phyloP scores from a whole-genome alignment of 2,113 vertebrate genomes.

The Callorhinus ursinus region DNA sequence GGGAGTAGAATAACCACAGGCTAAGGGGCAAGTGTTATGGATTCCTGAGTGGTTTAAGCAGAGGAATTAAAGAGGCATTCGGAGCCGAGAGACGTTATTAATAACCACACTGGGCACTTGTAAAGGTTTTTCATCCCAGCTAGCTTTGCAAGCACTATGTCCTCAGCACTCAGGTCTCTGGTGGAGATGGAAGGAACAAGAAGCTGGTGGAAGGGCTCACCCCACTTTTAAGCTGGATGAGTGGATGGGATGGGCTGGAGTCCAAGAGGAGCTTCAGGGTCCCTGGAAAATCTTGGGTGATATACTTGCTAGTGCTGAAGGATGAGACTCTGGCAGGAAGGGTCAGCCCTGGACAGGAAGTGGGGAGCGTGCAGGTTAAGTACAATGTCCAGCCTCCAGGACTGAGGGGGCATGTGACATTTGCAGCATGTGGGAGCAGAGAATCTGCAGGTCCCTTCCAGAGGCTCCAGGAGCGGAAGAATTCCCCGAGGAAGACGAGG shows the following conservation, averaged over 20 bases:
- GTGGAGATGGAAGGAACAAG: not conserved
- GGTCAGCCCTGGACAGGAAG: not conserved
- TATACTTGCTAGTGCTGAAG: not conserved
- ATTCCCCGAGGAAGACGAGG: not conserved
- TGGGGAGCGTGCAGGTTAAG: fast-evolving
- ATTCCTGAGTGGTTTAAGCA: conserved; percentile 73
- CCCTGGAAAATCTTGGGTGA: not conserved
- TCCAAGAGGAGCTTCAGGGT: not conserved
- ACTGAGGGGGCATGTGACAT: fast-evolving
- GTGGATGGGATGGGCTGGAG: not conserved
- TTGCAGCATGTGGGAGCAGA: not conserved
- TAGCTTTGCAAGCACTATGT: not conserved
- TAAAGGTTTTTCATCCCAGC: not conserved
- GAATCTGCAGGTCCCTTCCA: not conserved
- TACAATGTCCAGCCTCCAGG: fast-evolving
- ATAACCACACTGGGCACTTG: not conserved
- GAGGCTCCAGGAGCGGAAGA: not conserved
- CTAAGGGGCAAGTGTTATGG: conserved; percentile 76
- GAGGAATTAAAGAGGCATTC: conserved; percentile 76
- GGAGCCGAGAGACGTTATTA: conserved; percentile 52
- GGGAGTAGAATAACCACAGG: conserved; percentile 68
- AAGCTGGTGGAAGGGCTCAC: fast-evolving
- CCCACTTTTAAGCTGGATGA: not conserved
- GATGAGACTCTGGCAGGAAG: not conserved
- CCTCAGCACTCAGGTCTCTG: not conserved